phyloP scores from a whole-genome alignment of 1,140 invertebrate species.

The Scylla paramamosain region DNA sequence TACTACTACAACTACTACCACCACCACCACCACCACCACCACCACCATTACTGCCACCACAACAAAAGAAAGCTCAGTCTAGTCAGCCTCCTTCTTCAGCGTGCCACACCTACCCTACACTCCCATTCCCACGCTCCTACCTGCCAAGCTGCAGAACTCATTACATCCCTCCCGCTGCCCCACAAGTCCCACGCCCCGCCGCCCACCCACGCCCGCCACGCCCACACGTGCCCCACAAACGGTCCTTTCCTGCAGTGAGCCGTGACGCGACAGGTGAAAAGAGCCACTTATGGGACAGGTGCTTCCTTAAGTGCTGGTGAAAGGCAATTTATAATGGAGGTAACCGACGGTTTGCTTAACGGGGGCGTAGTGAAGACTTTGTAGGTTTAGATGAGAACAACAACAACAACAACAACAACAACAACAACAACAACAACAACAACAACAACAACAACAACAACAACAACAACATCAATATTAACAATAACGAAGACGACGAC shows the following conservation, averaged over 20 bases:
- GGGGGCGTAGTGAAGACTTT: no score
- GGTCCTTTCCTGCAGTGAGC: background rate
- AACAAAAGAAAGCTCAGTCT: background rate
- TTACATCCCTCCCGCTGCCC: background rate
- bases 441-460: no score
- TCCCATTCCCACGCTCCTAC: background rate
- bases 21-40: background rate
- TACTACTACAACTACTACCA: background rate
- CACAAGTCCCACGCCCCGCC: background rate
- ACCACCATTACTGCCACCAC: background rate
- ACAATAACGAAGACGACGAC: no score
- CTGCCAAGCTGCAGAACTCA: background rate
- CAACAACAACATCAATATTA: no score
- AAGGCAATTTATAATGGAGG: background rate
- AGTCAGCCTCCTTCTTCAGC: background rate
- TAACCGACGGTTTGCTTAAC: no score
- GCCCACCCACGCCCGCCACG: background rate
- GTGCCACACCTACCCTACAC: no score
- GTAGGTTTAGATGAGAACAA: no score
- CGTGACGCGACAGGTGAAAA: slow-evolving; percentile 1
- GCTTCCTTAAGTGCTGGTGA: background rate
- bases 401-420: no score
- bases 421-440: no score
- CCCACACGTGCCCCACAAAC: slow-evolving; percentile 8
- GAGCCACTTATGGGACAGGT: background rate